Conservation (phyloP, 2,888 invertebrate species). For the Caenorhabditis angaria region DNA sequence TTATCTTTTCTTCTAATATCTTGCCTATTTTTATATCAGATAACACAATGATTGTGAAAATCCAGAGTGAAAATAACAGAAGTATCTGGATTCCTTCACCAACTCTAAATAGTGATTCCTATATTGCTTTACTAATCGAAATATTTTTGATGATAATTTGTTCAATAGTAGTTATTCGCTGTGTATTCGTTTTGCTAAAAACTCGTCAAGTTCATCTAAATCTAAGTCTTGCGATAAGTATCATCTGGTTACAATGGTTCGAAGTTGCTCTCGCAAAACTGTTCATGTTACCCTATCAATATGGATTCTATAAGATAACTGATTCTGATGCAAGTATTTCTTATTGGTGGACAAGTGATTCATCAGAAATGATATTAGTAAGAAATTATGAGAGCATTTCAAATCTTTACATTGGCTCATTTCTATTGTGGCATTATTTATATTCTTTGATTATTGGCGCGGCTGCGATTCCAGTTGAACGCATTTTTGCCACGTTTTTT, state of each 20-base stretch:
- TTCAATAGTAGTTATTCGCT: not conserved
- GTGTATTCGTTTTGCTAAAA: not conserved
- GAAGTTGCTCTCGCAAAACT: not conserved
- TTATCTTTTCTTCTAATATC: too few relatives aligned
- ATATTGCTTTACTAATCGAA: not conserved
- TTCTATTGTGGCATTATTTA: slow-evolving; percentile 1
- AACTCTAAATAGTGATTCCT: too few relatives aligned
- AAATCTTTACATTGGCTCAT: not conserved
- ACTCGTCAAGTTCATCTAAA: not conserved
- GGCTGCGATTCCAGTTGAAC: not conserved
- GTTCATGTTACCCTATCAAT: not conserved
- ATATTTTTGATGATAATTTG: not conserved
- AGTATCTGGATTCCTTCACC: not conserved
- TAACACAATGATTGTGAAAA: too few relatives aligned
- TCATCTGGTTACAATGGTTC: not conserved
- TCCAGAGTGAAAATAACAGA: not conserved
- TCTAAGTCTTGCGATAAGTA: not conserved
- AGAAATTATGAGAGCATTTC: not conserved
- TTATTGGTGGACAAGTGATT: not conserved
- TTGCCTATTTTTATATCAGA: too few relatives aligned
- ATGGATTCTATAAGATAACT: not conserved
- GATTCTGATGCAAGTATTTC: not conserved
- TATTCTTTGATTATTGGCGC: not conserved
- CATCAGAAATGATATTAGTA: not conserved
- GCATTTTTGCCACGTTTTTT: not conserved